A percentile compares a stretch with the other conserved stretches of the same genome.
Conservation (phyloP, 2,797 vertebrate genomes). For the Poecilia wingei region DNA sequence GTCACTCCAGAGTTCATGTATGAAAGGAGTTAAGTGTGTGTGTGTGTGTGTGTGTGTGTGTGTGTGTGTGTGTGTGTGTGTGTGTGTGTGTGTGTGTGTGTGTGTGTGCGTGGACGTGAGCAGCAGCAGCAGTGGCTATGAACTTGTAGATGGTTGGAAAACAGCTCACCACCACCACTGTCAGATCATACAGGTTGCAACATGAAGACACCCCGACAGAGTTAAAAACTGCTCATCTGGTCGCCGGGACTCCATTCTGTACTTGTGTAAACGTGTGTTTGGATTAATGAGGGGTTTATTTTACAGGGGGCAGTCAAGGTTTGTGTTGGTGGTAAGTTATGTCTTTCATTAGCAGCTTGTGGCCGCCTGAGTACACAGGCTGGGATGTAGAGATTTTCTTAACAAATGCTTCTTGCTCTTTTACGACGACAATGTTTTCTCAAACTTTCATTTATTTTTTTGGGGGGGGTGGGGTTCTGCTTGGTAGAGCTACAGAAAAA, state of each 20-base stretch:
- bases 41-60: not conserved
- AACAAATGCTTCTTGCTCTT: constrained; percentile 4
- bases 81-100: constrained; percentile 4
- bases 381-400: not conserved
- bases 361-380: constrained; percentile 7
- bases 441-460: not conserved
- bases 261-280: constrained; percentile 26
- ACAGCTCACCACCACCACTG: constrained; percentile 41
- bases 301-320: constrained; percentile 55
- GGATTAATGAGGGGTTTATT: constrained; percentile 60
- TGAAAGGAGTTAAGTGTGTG: constrained; percentile 31
- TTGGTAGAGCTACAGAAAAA: not conserved
- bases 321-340: constrained; percentile 50
- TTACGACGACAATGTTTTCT: not conserved
- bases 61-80: not conserved
- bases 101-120: constrained; percentile 13
- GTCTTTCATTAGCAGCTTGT: constrained; percentile 35
- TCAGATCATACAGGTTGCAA: constrained; percentile 73
- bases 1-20: constrained; percentile 49
- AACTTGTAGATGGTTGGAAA: constrained; percentile 47
- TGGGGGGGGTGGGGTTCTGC: too few species aligned
- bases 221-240: constrained; percentile 50
- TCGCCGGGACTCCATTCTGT: constrained; percentile 32
- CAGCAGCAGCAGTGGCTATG: constrained; percentile 33
- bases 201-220: constrained; percentile 66